A percentile compares a stretch with the other conserved stretches of the same genome.
These are phyloP conservation scores for Melanophora roralis DNA, from an alignment of 2,888 invertebrate species.

Conservation along the genomic window DNA sequence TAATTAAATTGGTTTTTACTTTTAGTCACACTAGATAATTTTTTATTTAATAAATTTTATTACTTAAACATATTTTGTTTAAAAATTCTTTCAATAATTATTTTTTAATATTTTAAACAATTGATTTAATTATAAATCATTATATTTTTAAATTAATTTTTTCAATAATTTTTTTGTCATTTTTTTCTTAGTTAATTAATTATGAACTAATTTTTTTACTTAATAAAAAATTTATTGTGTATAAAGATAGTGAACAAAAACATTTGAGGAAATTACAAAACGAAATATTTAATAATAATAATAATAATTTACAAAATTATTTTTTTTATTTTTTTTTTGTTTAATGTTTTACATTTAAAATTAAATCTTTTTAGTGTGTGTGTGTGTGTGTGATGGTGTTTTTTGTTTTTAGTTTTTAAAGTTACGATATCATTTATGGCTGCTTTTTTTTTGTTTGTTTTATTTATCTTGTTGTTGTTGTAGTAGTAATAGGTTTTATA, in stretches of 20 bases:
- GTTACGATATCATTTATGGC: slow-evolving; percentile 64
- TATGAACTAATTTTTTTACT: neutral
- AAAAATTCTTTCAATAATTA: no score
- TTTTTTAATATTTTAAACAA: slow-evolving; percentile 28
- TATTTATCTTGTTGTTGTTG: slow-evolving; percentile 35
- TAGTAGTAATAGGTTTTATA: slow-evolving; percentile 31
- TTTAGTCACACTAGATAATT: slow-evolving; percentile 54
- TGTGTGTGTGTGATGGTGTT: slow-evolving; percentile 9
- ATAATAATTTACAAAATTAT: neutral
- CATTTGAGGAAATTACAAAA: neutral
- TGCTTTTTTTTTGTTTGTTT: no score
- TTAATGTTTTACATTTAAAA: slow-evolving; percentile 62
- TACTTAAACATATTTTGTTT: slow-evolving; percentile 46
- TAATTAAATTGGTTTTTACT: slow-evolving; percentile 7
- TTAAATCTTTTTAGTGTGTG: slow-evolving; percentile 30
- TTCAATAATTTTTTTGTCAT: slow-evolving; percentile 6
- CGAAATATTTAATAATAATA: neutral
- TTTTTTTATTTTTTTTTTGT: slow-evolving; percentile 35
- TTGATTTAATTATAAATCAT: slow-evolving; percentile 27
- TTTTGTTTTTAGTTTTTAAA: slow-evolving; percentile 33
- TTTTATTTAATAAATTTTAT: slow-evolving; percentile 46
- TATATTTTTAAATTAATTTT: slow-evolving; percentile 25
- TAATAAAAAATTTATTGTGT: neutral
- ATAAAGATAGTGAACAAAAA: neutral
- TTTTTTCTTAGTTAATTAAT: neutral